Evolutionary conservation across 1,140 invertebrate species (phyloP).

Genomic region (Bactericera cockerelli): DNA sequence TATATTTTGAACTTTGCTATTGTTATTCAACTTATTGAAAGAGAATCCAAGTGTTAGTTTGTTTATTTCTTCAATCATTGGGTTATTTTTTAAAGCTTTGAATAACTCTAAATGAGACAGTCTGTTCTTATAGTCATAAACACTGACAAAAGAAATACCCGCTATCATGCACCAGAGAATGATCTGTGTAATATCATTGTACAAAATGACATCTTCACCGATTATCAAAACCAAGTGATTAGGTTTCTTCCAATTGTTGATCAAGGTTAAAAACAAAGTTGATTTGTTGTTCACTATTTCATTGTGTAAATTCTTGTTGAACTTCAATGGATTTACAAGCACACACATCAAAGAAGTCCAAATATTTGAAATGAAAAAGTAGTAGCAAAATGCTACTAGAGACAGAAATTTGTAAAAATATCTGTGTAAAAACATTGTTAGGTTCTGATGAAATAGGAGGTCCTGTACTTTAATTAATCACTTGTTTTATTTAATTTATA

Average conservation of each 20-base stretch:
- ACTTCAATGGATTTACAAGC: neutral
- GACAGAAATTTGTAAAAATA: conserved; percentile 4
- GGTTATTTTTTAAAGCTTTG: neutral
- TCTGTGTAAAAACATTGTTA: neutral
- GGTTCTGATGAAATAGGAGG: too few relatives aligned
- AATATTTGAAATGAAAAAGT: neutral
- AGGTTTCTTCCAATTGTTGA: conserved; percentile 2
- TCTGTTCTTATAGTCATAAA: conserved; percentile 3
- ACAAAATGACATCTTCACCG: conserved; percentile 1
- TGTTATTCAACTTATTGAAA: neutral
- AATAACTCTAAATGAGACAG: neutral
- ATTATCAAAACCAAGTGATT: neutral
- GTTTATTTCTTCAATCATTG: neutral
- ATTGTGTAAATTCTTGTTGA: neutral
- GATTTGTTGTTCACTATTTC: conserved; percentile 6
- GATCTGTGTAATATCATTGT: neutral
- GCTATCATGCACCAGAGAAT: conserved; percentile 2
- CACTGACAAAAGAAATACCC: neutral
- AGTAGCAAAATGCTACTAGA: conserved; percentile 2
- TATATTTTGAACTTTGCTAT: too few relatives aligned
- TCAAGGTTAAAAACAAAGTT: neutral
- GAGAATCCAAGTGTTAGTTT: conserved; percentile 7
- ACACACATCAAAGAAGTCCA: neutral
- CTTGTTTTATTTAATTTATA: too few relatives aligned
- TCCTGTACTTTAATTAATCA: too few relatives aligned